Percentiles rank a stretch among this genome's conserved stretches.
Evolutionary conservation across 2,113 vertebrate genomes (phyloP).

Genomic region (Perccottus glenii): DNA sequence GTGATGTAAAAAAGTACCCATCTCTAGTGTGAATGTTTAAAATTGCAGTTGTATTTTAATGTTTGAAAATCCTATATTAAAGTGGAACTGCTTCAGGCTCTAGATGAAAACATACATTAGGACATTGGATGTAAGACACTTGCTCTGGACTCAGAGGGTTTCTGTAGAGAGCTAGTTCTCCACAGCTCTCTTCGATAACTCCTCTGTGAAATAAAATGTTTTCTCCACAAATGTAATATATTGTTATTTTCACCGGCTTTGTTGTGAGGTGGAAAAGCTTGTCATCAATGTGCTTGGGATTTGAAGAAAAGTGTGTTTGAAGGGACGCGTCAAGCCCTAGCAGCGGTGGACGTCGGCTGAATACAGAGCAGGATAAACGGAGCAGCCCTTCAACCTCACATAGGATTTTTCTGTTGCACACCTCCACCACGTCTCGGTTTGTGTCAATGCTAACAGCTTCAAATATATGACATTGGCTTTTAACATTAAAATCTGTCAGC

Average conservation of each 20-base stretch:
- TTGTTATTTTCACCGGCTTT: conserved; percentile 22
- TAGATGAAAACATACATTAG: too few relatives aligned
- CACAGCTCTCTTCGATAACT: background rate
- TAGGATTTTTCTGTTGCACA: conserved; percentile 19
- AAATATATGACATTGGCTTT: conserved; percentile 31
- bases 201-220: conserved; percentile 6
- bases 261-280: conserved; percentile 31
- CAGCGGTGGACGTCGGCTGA: conserved; percentile 48
- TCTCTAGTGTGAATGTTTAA: too few relatives aligned
- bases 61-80: too few relatives aligned
- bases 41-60: too few relatives aligned
- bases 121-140: background rate
- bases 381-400: conserved; percentile 55
- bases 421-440: conserved; percentile 41
- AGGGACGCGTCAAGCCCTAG: conserved; percentile 52
- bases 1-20: too few relatives aligned
- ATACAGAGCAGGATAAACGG: conserved; percentile 68
- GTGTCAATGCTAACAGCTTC: conserved; percentile 29
- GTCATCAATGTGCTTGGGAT: conserved; percentile 42
- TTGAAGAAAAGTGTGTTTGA: conserved; percentile 63
- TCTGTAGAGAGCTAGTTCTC: background rate
- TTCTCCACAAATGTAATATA: background rate
- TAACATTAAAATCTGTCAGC: conserved; percentile 52
- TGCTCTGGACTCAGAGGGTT: background rate
- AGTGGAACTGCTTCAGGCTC: too few relatives aligned